Evolutionary conservation across 2,113 vertebrate species (phyloP), one percentile per base, ranked within the genome.

Genomic region (Perognathus longimembris): DNA sequence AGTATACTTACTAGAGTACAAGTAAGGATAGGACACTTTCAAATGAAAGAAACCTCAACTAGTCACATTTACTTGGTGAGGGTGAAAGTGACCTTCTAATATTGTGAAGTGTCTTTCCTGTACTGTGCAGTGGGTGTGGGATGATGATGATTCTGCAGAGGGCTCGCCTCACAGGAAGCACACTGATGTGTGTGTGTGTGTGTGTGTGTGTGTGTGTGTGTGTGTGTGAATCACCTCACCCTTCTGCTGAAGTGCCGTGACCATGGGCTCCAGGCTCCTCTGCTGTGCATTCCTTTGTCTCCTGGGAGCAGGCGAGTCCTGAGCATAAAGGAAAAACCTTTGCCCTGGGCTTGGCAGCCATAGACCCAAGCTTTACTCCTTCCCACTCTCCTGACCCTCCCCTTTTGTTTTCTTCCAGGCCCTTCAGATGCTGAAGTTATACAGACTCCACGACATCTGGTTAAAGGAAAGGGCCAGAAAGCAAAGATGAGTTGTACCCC

Each of bases 371-470:
- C 21, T 2, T 50, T 40, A 45, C 69, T 45, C 14, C 59, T 80
- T 36, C 0, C n/a, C 5, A n/a, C 26, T 7, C 2, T 45, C 38
- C 14, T 17, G 22, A 26, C 17, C 45, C 4, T 26, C 84, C 59
- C 85, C 5, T 42, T 66, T 78, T 4, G 21, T 85, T 76, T 38
- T 59, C 32, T 76, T 87, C 40, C 18, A 95, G 97, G 77, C 0
- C 26, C 0, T 32, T 18, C 61, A 61, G 83, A 74, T 71, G 77
- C 38, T 1, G 3, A 38, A 0, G 61, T 96, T 24, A 57, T 1
- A 20, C 94, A 97, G 80, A 69, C 3, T 12, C 94, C 79, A 54
- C 36, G 80, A 59, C n/a, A 94, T 50, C 57, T 92, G 36, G 28
- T 93, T 50, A 88, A 54, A 69, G 0, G 22, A 59, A 90, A 79